Evolutionary conservation across 2,888 invertebrate species (phyloP), one percentile per base, ranked within the genome.

Genomic region (Cosmia trapezina): DNA sequence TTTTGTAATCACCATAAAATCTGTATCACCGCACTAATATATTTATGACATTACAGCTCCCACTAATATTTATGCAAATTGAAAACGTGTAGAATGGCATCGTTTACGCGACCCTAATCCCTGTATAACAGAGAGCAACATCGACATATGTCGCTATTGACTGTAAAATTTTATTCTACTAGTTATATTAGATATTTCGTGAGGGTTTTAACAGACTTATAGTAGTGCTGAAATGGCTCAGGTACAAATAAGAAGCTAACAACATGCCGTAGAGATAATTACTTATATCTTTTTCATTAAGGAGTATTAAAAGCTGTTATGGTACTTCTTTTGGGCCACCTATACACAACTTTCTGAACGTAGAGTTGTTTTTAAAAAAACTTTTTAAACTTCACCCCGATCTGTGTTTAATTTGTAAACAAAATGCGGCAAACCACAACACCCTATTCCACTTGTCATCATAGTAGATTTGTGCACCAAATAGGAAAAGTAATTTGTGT

Each of bases 1-100:
- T 95, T 93, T 92, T 89, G 94, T 95, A 95, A 96, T 96, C 95
- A 94, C 95, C 96, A 96, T 96, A 95, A 96, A 96, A 96, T 96
- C 94, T 94, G 94, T 95, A 95, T 94, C 93, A 94, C 94, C 93
- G 86, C 93, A 94, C 94, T 96, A 96, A 96, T 96, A 95, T 96
- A 96, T 96, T 96, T 96, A 96, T 95, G 93, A 91, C 93, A 93
- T 94, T 94, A 94, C 88, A 89, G 93, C 93, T 91, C 91, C 91
- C 93, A 94, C 95, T 96, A 95, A 96, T 96, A 95, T 95, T 95
- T 96, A 96, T 96, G 96, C 95, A 96, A 96, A 96, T 96, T 95
- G 96, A 96, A 96, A 95, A 95, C 92, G 93, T 90, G 90, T 94
- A 90, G 91, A 95, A 94, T 94, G 93, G 93, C 91, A 91, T 93